Conservation (phyloP, 2,113 vertebrate species). For the Phalacrocorax brasilianus region DNA sequence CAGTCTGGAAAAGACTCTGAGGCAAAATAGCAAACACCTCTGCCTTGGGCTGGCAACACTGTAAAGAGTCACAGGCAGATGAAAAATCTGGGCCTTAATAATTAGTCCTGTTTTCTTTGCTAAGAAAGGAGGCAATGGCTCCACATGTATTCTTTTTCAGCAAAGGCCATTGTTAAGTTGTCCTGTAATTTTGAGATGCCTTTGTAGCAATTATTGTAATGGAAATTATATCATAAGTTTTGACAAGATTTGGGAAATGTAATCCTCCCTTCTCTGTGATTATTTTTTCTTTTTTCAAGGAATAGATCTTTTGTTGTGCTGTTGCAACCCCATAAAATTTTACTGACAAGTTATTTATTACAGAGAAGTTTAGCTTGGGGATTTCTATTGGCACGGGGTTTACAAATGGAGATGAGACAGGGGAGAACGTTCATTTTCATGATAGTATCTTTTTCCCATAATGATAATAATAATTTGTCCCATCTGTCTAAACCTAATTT, state of each 20-base stretch:
- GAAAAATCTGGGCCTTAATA: neutral
- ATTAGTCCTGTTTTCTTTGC: neutral
- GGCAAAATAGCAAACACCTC: neutral
- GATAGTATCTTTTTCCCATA: neutral
- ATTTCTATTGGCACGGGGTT: neutral
- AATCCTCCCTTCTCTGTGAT: neutral
- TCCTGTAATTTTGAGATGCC: neutral
- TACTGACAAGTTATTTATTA: slow-evolving; percentile 15
- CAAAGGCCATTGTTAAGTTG: neutral
- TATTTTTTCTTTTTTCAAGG: neutral
- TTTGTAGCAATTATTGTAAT: neutral
- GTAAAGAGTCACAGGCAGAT: neutral
- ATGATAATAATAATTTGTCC: slow-evolving; percentile 47
- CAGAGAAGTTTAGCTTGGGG: neutral
- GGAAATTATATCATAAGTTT: neutral
- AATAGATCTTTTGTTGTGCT: neutral
- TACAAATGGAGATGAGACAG: slow-evolving; percentile 6
- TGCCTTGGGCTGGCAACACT: neutral
- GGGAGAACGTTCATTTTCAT: slow-evolving; percentile 21
- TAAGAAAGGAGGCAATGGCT: neutral
- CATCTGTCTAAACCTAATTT: slow-evolving; percentile 65
- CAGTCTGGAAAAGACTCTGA: neutral
- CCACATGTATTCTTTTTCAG: neutral
- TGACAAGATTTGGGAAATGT: neutral
- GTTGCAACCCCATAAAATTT: neutral